These are phyloP conservation scores for Octonoba sinensis DNA, from an alignment of 2,888 invertebrate genomes.

Conservation along the genomic window DNA sequence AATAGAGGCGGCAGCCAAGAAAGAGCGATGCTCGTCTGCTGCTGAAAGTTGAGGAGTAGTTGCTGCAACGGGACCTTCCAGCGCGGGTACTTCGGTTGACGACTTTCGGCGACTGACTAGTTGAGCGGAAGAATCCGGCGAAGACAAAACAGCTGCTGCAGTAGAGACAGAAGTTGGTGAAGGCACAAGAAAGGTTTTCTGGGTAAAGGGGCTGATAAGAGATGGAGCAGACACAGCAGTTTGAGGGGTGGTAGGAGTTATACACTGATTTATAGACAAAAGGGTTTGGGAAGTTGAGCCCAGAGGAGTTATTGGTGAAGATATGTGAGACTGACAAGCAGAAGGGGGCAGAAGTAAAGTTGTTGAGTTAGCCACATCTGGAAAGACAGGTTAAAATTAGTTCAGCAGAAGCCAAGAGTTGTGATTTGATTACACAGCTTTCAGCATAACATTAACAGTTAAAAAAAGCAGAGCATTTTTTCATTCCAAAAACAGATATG, in stretches of 20 bases:
- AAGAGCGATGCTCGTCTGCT: slow-evolving; percentile 23
- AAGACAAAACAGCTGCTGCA: slow-evolving; percentile 25
- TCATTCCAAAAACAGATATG: too few species aligned
- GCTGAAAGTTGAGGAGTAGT: slow-evolving; percentile 2
- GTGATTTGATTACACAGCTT: background rate
- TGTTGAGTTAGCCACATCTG: slow-evolving; percentile 62
- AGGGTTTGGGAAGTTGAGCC: slow-evolving; percentile 57
- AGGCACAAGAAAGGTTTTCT: slow-evolving; percentile 38
- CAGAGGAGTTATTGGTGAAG: slow-evolving; percentile 53
- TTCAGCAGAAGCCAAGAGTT: background rate
- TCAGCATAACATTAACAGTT: too few species aligned
- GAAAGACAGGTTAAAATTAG: slow-evolving; percentile 35
- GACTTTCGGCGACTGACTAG: slow-evolving; percentile 55
- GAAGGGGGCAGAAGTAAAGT: slow-evolving; percentile 57
- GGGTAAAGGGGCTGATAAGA: slow-evolving; percentile 47
- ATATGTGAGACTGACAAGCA: slow-evolving; percentile 47
- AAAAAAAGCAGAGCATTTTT: too few species aligned
- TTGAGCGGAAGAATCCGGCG: slow-evolving; percentile 23
- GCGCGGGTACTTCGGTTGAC: slow-evolving; percentile 21
- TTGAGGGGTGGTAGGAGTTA: slow-evolving; percentile 46
- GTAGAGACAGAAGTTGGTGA: slow-evolving; percentile 46
- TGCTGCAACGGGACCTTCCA: slow-evolving; percentile 6
- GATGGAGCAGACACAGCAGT: slow-evolving; percentile 56
- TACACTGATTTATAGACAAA: slow-evolving; percentile 36
- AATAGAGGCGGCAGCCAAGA: slow-evolving; percentile 30